Evolutionary conservation across 2,888 invertebrate species (phyloP).

Genomic region (Pseudoips prasinana): DNA sequence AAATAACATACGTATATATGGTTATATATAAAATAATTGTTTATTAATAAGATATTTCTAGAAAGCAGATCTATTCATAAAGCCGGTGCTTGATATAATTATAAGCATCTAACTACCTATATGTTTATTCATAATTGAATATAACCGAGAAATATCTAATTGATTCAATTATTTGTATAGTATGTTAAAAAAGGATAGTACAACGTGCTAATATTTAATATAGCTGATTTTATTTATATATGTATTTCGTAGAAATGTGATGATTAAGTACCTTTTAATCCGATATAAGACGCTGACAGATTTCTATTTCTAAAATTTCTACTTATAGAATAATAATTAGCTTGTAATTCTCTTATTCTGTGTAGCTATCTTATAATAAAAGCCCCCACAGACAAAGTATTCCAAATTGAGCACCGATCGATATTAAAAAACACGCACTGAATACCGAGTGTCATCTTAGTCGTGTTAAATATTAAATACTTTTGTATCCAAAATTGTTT

Average conservation of each 20-base stretch:
- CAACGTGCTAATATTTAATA: slow-evolving; percentile 16
- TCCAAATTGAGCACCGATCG: too few species aligned
- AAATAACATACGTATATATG: too few species aligned
- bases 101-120: too few species aligned
- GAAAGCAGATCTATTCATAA: too few species aligned
- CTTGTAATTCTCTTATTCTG: slow-evolving; percentile 13
- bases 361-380: neutral
- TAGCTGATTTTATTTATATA: slow-evolving; percentile 14
- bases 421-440: too few species aligned
- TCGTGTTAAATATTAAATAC: too few species aligned
- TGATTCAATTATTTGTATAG: slow-evolving; percentile 30
- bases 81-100: too few species aligned
- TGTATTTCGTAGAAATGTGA: slow-evolving; percentile 19
- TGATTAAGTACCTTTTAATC: slow-evolving; percentile 12
- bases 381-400: too few species aligned
- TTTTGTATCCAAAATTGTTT: too few species aligned
- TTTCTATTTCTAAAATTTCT: slow-evolving; percentile 34
- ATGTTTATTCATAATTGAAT: slow-evolving; percentile 9
- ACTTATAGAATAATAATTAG: slow-evolving; percentile 23
- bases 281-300: slow-evolving; percentile 39
- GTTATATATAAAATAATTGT: too few species aligned
- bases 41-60: too few species aligned
- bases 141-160: slow-evolving; percentile 35
- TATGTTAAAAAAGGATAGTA: slow-evolving; percentile 8
- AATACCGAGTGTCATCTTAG: too few species aligned